Conservation (phyloP, 2,113 vertebrate species). For the Sterna hirundo region DNA sequence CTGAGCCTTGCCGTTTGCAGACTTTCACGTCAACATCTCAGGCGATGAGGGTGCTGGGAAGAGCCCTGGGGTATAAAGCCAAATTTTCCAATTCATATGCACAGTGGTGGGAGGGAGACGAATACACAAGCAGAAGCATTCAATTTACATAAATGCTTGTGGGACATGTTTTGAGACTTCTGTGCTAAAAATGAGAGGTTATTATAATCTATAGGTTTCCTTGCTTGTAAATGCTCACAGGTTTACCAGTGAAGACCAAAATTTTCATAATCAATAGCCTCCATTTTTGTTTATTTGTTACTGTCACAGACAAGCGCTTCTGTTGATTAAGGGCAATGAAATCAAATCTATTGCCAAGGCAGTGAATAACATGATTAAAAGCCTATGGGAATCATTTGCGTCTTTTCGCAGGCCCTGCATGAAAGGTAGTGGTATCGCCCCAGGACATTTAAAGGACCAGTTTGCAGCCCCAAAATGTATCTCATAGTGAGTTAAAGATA, state of each 20-base stretch:
- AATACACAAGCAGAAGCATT: neutral
- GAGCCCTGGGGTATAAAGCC: neutral
- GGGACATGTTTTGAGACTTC: neutral
- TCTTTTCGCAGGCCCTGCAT: neutral
- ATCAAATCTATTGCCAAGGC: neutral
- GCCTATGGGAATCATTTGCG: neutral
- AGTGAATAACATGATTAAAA: neutral
- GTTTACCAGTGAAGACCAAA: neutral
- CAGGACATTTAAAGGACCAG: neutral
- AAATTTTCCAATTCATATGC: conserved; percentile 13
- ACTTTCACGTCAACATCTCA: conserved; percentile 1
- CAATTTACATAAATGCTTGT: conserved; percentile 27
- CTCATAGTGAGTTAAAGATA: neutral
- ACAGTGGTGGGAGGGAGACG: neutral
- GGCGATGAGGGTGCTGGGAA: neutral
- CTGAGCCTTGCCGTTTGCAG: neutral
- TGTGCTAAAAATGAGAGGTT: neutral
- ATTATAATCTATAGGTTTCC: neutral
- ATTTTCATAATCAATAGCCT: conserved; percentile 18
- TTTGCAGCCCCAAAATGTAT: neutral
- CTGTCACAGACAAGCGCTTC: neutral
- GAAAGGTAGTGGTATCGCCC: neutral
- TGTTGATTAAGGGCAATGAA: conserved; percentile 26
- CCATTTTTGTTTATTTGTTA: conserved; percentile 10
- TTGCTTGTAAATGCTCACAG: neutral